Base-by-base conservation (phyloP, 2,888 invertebrate species). In the Agrotis segetum region DNA sequence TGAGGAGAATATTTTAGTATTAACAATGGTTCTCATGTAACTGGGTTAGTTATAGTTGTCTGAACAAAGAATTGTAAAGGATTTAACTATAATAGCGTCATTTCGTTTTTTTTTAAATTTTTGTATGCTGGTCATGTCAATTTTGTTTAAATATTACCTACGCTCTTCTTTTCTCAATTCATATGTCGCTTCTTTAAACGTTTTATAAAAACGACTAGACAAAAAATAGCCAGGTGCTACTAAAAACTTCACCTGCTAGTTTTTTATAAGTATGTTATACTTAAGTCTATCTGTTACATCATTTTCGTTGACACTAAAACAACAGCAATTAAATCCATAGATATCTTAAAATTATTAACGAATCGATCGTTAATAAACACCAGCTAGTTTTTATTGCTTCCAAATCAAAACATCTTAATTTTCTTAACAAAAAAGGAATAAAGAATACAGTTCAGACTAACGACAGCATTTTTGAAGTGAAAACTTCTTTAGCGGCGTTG, bases 391-490 rank as follows among this genome's bases (percentile, higher is more conserved):
- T 88, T 90, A 89, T 88, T 73, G 81, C 81, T 88, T 85, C 88
- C 63, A 85, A 88, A 90, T 88, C 84, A 88, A 85, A 87, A 94
- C 93, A 93, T 90, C 93, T 93, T 89, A 91, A 94, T 94, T 93
- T 91, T 89, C 84, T 86, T 74, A 68, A 81, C 71, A 82, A 73
- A 83, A 88, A 90, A 90, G 88, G 88, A 90, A 89, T 89, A 89
- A 87, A 83, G 77, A 83, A 82, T 81, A 81, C 79, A 77, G 85
- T 79, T 88, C 85, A 82, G 85, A 84, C 88, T 84, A 88, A 90
- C 90, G 91, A 91, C 91, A 90, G 89, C 88, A 86, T 89, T 89
- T n/a, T n/a, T n/a, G n/a, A n/a, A n/a, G n/a, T n/a, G n/a, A n/a
- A n/a, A n/a, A n/a, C n/a, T n/a, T n/a, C n/a, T n/a, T n/a, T n/a